Conservation (phyloP, 2,888 invertebrate species). For the Lasioglossum villosulum region DNA sequence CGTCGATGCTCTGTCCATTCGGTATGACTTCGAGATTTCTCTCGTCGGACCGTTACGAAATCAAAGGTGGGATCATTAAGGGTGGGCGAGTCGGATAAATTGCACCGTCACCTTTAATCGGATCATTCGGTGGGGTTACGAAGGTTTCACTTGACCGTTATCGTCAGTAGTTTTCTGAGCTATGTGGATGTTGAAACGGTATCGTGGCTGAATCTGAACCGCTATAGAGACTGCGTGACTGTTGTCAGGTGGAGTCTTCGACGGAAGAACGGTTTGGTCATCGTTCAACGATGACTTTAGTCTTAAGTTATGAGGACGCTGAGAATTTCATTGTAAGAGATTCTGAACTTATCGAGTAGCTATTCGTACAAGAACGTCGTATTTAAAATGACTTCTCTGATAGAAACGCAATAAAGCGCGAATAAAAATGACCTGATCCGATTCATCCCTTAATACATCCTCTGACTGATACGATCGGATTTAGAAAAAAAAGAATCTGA, state of each 20-base stretch:
- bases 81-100: background rate
- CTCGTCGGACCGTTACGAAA: background rate
- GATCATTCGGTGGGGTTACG: background rate
- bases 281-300: background rate
- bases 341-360: background rate
- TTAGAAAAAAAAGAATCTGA: too few species aligned
- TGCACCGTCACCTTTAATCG: background rate
- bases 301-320: background rate
- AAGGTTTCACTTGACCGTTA: background rate
- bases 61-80: background rate
- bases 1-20: background rate
- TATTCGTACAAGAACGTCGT: too few species aligned
- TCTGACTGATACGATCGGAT: too few species aligned
- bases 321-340: background rate
- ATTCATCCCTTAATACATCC: background rate
- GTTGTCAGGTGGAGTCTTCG: background rate
- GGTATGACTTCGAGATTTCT: background rate
- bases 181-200: background rate
- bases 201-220: background rate
- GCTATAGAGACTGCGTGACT: background rate
- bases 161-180: background rate
- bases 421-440: background rate
- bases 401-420: background rate
- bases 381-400: too few species aligned
- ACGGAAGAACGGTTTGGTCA: background rate